Percentiles rank a stretch among this genome's conserved stretches.
These are phyloP conservation scores for Cacoxenus indagator DNA, from an alignment of 2,888 invertebrate genomes.

Conservation along the genomic window DNA sequence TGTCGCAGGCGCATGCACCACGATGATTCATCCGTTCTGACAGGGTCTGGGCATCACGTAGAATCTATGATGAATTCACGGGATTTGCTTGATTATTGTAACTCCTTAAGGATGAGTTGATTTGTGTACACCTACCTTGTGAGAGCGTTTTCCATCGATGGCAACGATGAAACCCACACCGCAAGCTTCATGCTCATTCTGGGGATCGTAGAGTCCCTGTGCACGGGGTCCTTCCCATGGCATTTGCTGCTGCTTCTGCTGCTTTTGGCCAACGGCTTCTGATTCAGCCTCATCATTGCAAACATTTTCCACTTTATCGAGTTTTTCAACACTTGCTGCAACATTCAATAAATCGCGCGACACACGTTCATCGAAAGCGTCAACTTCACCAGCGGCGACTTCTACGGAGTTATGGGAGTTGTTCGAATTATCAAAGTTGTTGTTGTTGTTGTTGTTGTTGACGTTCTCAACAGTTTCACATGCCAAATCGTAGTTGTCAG, in stretches of 20 bases:
- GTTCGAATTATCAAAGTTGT: conserved; percentile 34
- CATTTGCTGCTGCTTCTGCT: conserved; percentile 69
- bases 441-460: conserved; percentile 41
- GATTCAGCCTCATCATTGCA: conserved; percentile 35
- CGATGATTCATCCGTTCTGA: conserved; percentile 99
- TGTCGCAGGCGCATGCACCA: conserved; percentile 99
- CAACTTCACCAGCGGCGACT: neutral
- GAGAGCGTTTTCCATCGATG: conserved; percentile 93
- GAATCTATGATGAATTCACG: conserved; percentile 77
- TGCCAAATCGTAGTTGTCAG: conserved; percentile 69
- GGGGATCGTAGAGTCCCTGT: conserved; percentile 96
- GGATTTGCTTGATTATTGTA: neutral
- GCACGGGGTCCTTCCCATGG: conserved; percentile 87
- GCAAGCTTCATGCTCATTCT: conserved; percentile 96
- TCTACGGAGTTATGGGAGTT: conserved; percentile 36
- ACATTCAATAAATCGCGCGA: conserved; percentile 9
- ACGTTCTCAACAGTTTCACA: conserved; percentile 64
- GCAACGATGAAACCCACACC: conserved; percentile 99
- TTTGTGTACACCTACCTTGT: conserved; percentile 79
- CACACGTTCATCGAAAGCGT: conserved; percentile 27
- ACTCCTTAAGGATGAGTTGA: neutral
- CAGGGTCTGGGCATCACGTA: conserved; percentile 94
- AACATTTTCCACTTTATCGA: conserved; percentile 11
- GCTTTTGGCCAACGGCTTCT: conserved; percentile 31
- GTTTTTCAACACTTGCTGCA: conserved; percentile 18